Percentiles rank a stretch among this genome's conserved stretches.
Conservation (phyloP, 2,797 vertebrate species). For the Sebastes taczanowskii region DNA sequence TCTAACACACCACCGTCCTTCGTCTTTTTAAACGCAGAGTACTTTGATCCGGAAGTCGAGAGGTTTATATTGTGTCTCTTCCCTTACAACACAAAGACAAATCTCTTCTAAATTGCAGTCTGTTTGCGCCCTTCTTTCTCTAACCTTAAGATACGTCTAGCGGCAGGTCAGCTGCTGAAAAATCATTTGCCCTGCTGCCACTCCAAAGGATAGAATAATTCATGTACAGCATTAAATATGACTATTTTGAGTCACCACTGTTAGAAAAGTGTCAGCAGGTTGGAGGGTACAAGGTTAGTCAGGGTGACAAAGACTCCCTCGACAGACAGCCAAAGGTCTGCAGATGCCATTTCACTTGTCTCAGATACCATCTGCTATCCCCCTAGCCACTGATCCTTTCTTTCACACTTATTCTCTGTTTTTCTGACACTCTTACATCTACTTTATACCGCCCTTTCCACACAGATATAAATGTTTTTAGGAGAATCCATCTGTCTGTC, state of each 20-base stretch:
- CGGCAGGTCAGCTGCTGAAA: not conserved
- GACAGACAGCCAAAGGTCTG: conserved; percentile 27
- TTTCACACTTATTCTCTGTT: conserved; percentile 1
- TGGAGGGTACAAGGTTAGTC: conserved; percentile 16
- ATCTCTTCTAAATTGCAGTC: not conserved
- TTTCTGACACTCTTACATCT: not conserved
- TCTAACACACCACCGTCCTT: not conserved
- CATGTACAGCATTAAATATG: not conserved
- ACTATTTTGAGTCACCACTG: not conserved
- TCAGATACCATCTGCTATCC: conserved; percentile 18
- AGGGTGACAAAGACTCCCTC: not conserved
- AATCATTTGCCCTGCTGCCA: not conserved
- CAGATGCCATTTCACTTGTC: conserved; percentile 25
- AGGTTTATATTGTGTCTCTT: not conserved
- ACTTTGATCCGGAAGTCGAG: not conserved
- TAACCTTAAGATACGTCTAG: not conserved
- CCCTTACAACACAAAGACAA: not conserved
- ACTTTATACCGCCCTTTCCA: not conserved
- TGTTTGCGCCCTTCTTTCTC: not conserved
- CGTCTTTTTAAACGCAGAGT: not conserved
- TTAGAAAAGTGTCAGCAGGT: not conserved
- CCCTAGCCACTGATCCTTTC: not conserved
- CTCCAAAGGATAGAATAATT: not conserved
- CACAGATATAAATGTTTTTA: conserved; percentile 6
- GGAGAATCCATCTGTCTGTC: conserved; percentile 5